phyloP scores from a whole-genome alignment of 92 coral and sea anemone genomes.

The Nematostella vectensis region DNA sequence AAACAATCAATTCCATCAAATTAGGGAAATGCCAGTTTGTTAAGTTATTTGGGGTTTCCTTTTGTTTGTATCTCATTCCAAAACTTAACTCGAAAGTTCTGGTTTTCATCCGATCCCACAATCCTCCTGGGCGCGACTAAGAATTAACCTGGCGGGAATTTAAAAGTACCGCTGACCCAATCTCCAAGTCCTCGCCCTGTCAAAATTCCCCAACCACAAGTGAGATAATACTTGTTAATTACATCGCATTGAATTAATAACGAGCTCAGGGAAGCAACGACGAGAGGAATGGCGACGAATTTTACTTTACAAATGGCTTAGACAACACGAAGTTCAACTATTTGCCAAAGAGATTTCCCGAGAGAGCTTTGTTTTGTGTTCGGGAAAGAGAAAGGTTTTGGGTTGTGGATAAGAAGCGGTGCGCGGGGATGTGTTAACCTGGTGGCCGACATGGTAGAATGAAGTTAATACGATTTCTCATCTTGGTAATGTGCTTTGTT shows the following conservation, averaged over 20 bases:
- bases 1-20: no score
- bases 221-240: conserved; percentile 36
- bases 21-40: no score
- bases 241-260: conserved; percentile 11
- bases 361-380: no score
- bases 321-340: no score
- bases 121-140: no score
- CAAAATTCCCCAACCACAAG: no score
- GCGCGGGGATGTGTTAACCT: background rate
- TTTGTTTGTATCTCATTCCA: no score
- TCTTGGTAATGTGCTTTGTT: conserved; percentile 7
- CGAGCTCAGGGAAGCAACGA: background rate
- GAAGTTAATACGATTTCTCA: conserved; percentile 22
- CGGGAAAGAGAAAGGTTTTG: background rate
- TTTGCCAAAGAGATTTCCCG: no score
- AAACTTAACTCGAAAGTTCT: no score
- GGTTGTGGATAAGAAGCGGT: background rate
- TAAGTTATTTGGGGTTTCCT: no score
- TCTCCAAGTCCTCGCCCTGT: background rate
- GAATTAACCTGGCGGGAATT: no score
- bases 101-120: no score
- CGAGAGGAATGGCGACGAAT: conserved; percentile 19
- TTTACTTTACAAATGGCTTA: background rate
- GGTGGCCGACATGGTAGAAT: conserved; percentile 73
- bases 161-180: background rate